Base-by-base conservation (phyloP, 2,888 invertebrate genomes). In the Leptodirus hochenwartii region DNA sequence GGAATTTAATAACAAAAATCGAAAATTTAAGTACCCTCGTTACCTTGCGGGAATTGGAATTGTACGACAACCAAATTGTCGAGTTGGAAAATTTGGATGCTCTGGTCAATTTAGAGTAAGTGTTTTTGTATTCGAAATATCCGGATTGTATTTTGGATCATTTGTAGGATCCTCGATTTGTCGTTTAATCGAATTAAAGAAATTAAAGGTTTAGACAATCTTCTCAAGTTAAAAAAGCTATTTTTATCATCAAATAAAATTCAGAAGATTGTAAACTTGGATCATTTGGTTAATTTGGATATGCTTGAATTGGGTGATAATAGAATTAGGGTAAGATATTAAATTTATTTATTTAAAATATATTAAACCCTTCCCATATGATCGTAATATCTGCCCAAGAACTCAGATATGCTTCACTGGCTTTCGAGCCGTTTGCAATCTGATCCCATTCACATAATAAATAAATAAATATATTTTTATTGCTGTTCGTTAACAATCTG, bases 61-160 rank as follows among this genome's bases (percentile, higher is more conserved):
- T 98, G 4, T 93, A 96, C 54, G 98, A 99, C 54, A 99, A 98
- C 59, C 93, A 95, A 60, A 77, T 99, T 29, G 75, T 75, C 1
- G 68, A 72, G 40, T 85, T 99, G 41, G 90, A 91, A 54, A 90
- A 91, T 52, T 61, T 99, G 32, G 80, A 84, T 31, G 53, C 64
- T 8, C 66, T 99, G 8, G 73, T 79, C 2, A 91, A 93, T 58
- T 61, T 99, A 26, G 75, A 88, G 84, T 87, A 63, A 68, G 78
- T 68, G 33, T 10, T 8, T 9, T n/a, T n/a, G n/a, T n/a, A n/a
- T n/a, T n/a, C n/a, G n/a, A n/a, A n/a, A n/a, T 28, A 26, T 23
- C n/a, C n/a, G n/a, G n/a, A n/a, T n/a, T n/a, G 17, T n/a, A n/a
- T n/a, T n/a, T n/a, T n/a, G n/a, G n/a, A n/a, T n/a, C n/a, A 16